Conservation (phyloP, 2,888 invertebrate species). For the Cenopis cana region DNA sequence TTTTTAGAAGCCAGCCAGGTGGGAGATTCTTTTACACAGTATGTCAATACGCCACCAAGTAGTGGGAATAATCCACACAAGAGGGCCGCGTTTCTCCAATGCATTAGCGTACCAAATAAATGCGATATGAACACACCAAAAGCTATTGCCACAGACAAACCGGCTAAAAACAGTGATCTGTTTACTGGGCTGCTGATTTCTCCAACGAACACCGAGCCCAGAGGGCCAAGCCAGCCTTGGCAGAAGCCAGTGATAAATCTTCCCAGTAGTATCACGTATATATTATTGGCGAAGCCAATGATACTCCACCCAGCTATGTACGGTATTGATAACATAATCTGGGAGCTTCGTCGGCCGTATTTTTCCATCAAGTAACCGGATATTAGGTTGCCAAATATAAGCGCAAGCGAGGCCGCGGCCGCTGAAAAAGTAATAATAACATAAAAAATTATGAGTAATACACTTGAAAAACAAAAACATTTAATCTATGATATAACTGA, state of each 20-base stretch:
- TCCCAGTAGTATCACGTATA: conserved; percentile 79
- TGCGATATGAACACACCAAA: conserved; percentile 88
- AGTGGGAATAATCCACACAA: conserved; percentile 83
- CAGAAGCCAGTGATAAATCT: conserved; percentile 85
- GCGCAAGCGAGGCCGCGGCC: conserved; percentile 85
- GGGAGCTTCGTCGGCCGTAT: conserved; percentile 84
- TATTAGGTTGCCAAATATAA: conserved; percentile 86
- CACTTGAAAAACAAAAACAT: no score
- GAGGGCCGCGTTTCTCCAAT: conserved; percentile 85
- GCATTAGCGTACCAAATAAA: conserved; percentile 86
- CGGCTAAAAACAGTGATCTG: conserved; percentile 87
- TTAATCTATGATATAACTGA: no score
- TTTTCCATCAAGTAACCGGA: conserved; percentile 86
- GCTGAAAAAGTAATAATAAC: conserved; percentile 73
- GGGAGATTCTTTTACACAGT: conserved; percentile 88
- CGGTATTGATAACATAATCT: conserved; percentile 80
- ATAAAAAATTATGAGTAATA: no score
- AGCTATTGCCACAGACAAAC: conserved; percentile 86
- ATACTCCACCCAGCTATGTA: conserved; percentile 85
- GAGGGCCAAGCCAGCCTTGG: conserved; percentile 85
- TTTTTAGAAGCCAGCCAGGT: conserved; percentile 88
- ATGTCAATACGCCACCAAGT: conserved; percentile 80
- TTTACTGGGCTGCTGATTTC: conserved; percentile 86
- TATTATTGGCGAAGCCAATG: conserved; percentile 80
- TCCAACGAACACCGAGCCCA: conserved; percentile 85